Percentiles rank a stretch among this genome's conserved stretches.
Conservation (phyloP, 2,888 invertebrate species). For the Aethes cnicana region DNA sequence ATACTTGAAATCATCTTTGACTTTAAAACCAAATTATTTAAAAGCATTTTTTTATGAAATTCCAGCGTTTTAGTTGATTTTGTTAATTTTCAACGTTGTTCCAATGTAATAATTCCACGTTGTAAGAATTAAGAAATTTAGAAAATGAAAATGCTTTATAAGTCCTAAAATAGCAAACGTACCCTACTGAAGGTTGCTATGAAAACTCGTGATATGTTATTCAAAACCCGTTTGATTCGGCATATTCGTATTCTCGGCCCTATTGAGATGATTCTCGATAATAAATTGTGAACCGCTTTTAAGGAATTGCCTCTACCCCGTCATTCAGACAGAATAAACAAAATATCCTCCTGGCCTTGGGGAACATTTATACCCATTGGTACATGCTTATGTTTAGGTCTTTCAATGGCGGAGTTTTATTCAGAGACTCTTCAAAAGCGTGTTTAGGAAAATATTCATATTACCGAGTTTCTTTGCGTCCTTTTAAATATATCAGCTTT, state of each 20-base stretch:
- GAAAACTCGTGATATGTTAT: slow-evolving; percentile 22
- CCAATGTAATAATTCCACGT: no score
- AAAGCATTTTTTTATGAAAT: no score
- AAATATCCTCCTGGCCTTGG: slow-evolving; percentile 26
- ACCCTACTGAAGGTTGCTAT: slow-evolving; percentile 22
- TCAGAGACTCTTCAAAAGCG: slow-evolving; percentile 22
- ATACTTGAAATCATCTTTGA: no score
- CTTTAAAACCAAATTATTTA: no score
- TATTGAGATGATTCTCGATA: slow-evolving; percentile 38
- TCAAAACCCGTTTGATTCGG: slow-evolving; percentile 26
- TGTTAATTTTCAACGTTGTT: no score
- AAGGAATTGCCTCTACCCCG: slow-evolving; percentile 37
- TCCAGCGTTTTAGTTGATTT: no score
- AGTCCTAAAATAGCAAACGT: slow-evolving; percentile 14
- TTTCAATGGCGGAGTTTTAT: slow-evolving; percentile 20
- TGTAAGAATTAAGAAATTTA: no score
- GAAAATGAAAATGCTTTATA: no score
- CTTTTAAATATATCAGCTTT: slow-evolving; percentile 21
- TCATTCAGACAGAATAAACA: slow-evolving; percentile 32
- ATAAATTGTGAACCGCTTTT: slow-evolving; percentile 37
- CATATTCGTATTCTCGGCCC: slow-evolving; percentile 30
- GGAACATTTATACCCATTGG: slow-evolving; percentile 7
- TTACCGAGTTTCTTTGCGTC: slow-evolving; percentile 20
- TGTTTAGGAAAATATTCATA: slow-evolving; percentile 28
- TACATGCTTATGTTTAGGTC: slow-evolving; percentile 25